These are phyloP conservation scores for Ceratina japonica DNA, from an alignment of 1,140 invertebrate species.

Conservation along the genomic window DNA sequence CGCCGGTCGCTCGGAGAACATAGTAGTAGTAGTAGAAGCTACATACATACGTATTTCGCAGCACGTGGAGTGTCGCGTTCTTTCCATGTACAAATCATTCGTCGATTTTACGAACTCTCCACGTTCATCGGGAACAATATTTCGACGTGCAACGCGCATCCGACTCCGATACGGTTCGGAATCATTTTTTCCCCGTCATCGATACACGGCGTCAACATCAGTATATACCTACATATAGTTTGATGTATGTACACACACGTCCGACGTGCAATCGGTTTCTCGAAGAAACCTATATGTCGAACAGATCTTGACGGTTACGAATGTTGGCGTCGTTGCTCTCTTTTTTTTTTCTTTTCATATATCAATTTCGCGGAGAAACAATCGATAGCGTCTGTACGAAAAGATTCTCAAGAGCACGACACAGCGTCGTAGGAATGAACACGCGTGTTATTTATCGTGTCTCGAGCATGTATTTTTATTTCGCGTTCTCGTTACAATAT, in stretches of 20 bases:
- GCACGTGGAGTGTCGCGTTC: slow-evolving; percentile 35
- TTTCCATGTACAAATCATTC: background rate
- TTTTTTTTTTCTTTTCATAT: background rate
- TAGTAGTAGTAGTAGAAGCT: no score
- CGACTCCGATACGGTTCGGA: background rate
- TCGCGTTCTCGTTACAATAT: slow-evolving; percentile 31
- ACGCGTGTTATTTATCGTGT: slow-evolving; percentile 2
- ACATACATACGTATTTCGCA: slow-evolving; percentile 17
- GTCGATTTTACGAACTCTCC: background rate
- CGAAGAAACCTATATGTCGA: background rate
- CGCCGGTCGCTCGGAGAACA: slow-evolving; percentile 37
- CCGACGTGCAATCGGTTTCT: no score
- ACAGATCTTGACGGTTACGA: background rate
- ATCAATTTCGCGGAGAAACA: background rate
- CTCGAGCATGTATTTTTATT: slow-evolving; percentile 30
- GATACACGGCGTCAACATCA: slow-evolving; percentile 26
- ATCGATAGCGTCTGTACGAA: background rate
- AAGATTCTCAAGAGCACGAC: background rate
- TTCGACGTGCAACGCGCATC: background rate
- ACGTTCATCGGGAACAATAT: background rate
- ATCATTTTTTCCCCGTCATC: slow-evolving; percentile 12
- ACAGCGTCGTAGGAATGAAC: background rate
- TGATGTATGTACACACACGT: no score
- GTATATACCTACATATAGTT: no score
- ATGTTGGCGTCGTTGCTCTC: no score